Evolutionary conservation across 1,140 invertebrate species (phyloP), one percentile per base, ranked within the genome.

Genomic region (Hylyphantes graminicola): DNA sequence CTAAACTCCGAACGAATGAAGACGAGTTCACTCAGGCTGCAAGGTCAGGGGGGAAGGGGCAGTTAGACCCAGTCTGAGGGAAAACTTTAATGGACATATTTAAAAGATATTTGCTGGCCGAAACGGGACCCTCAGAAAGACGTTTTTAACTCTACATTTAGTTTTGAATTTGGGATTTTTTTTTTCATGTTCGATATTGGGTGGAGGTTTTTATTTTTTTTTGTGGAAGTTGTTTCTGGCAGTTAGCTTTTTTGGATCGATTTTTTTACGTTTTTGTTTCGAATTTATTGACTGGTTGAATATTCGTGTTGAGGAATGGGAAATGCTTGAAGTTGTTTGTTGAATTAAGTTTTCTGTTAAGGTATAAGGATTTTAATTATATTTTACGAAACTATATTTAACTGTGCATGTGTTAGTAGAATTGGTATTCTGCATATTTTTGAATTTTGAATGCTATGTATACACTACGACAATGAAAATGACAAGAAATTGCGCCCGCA

Each of bases 61-160:
- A 8, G 7, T 68, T 21, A 51, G 61, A 57, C 35, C 67, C 57
- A 78, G 61, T 78, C 67, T 51, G 48, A 70, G 67, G 79, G 79
- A 67, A 74, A 78, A 57, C 79, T 81, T 73, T 73, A 81, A 81
- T 81, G 79, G 79, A 81, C 79, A 81, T 81, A 81, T 81, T 81
- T 81, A 81, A 81, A 81, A 81, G 79, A 81, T 81, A 81, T 81
- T 81, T 73, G 50, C 21, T 19, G 77, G 48, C 53, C 65, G 35
- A 35, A 35, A 55, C 48, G 61, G 15, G 13, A 13, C 12, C 15
- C 51, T 70, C 55, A 50, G 65, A 72, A 80, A 17, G 67, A n/a
- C 78, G 65, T 80, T 80, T 35, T 35, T 72, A 72, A 63, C 79
- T 59, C 79, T 50, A 80, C 77, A 80, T 80, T 80, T 19, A 54